Conservation (phyloP, 2,888 invertebrate genomes). For the Ctenicera cuprea region DNA sequence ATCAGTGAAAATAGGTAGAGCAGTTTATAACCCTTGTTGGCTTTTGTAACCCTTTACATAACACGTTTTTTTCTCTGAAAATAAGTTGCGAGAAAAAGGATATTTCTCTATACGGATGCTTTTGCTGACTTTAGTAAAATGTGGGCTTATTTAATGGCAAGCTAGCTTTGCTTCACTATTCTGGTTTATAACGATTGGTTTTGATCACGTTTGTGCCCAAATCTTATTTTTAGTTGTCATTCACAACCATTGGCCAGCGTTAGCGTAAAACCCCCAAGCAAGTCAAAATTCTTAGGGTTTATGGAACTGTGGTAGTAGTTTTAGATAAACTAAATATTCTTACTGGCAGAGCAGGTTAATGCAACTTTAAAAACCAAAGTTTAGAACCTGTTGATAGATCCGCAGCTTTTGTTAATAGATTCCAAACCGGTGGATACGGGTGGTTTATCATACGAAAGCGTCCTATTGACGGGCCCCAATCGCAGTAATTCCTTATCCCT, state of each 20-base stretch:
- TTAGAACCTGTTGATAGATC: slow-evolving; percentile 4
- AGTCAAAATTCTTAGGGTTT: slow-evolving; percentile 25
- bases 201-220: slow-evolving; percentile 50
- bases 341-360: slow-evolving; percentile 60
- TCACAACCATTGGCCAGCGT: slow-evolving; percentile 59
- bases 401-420: slow-evolving; percentile 62
- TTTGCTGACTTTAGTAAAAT: slow-evolving; percentile 46
- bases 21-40: slow-evolving; percentile 26
- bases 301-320: slow-evolving; percentile 27
- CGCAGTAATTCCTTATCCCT: slow-evolving; percentile 60
- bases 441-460: slow-evolving; percentile 69
- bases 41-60: slow-evolving; percentile 25
- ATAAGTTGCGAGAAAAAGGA: not conserved
- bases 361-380: slow-evolving; percentile 40
- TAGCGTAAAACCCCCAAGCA: slow-evolving; percentile 38
- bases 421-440: slow-evolving; percentile 60
- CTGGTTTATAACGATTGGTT: slow-evolving; percentile 58
- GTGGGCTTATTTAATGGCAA: slow-evolving; percentile 54
- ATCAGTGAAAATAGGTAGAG: slow-evolving; percentile 30
- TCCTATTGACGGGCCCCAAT: slow-evolving; percentile 64
- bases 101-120: slow-evolving; percentile 19
- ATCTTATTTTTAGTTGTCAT: slow-evolving; percentile 60
- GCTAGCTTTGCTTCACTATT: slow-evolving; percentile 61
- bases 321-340: slow-evolving; percentile 59
- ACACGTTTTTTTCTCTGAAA: slow-evolving; percentile 8